Conservation (phyloP, 2,888 invertebrate species). For the Polylopha cassiicola region DNA sequence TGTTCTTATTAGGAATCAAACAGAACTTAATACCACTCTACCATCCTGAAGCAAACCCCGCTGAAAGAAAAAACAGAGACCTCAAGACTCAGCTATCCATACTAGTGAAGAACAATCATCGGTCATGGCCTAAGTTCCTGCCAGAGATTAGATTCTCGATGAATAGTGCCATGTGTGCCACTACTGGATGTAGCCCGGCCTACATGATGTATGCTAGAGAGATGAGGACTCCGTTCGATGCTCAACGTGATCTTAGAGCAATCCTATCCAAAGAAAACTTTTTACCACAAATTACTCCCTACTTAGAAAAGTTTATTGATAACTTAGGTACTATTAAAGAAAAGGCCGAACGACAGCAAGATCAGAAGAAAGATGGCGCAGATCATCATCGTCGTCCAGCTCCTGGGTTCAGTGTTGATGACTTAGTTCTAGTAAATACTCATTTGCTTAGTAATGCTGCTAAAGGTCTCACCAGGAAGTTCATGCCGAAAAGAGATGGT, state of each 20-base stretch:
- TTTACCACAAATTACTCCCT: slow-evolving; percentile 23
- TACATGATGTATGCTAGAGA: slow-evolving; percentile 34
- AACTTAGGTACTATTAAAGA: slow-evolving; percentile 5
- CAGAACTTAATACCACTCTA: slow-evolving; percentile 34
- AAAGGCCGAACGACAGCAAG: slow-evolving; percentile 1
- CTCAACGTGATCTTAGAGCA: slow-evolving; percentile 18
- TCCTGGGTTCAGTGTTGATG: slow-evolving; percentile 6
- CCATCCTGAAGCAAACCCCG: slow-evolving; percentile 41
- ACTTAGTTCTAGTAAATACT: slow-evolving; percentile 4
- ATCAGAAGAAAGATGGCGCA: neutral
- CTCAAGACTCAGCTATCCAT: slow-evolving; percentile 34
- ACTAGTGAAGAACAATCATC: slow-evolving; percentile 28
- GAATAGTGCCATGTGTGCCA: slow-evolving; percentile 25
- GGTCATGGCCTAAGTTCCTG: slow-evolving; percentile 28
- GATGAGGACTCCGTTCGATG: slow-evolving; percentile 26
- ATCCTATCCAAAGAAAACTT: slow-evolving; percentile 22
- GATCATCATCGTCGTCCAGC: neutral
- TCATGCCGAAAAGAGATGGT: slow-evolving; percentile 36
- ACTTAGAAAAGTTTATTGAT: slow-evolving; percentile 13
- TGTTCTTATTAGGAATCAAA: slow-evolving; percentile 23
- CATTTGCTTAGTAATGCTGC: slow-evolving; percentile 17
- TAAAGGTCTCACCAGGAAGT: slow-evolving; percentile 27
- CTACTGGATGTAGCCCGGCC: slow-evolving; percentile 29
- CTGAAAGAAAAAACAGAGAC: slow-evolving; percentile 37
- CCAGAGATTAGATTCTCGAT: slow-evolving; percentile 31